A percentile compares a stretch with the other conserved stretches of the same genome.
These are phyloP conservation scores for Oligia strigilis DNA, from an alignment of 2,888 invertebrate species.

Conservation along the genomic window DNA sequence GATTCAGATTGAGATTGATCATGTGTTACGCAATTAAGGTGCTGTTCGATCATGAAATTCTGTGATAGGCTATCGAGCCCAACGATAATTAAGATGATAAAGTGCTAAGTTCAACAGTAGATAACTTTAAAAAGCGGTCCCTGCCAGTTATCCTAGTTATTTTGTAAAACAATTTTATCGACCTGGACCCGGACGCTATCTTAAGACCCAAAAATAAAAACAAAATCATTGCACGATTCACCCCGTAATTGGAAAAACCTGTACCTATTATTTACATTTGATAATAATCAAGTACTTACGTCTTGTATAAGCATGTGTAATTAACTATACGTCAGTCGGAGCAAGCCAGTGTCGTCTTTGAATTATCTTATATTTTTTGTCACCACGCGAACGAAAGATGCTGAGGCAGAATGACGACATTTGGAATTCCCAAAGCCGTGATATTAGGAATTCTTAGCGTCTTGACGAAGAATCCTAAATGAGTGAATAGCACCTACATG, in stretches of 20 bases:
- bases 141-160: background rate
- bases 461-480: slow-evolving; percentile 36
- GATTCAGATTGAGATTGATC: no score
- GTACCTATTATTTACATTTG: slow-evolving; percentile 18
- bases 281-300: slow-evolving; percentile 32
- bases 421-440: slow-evolving; percentile 63
- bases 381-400: slow-evolving; percentile 41
- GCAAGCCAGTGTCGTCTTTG: slow-evolving; percentile 36
- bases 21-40: no score
- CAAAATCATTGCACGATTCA: slow-evolving; percentile 11
- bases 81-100: slow-evolving; percentile 1
- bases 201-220: background rate
- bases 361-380: slow-evolving; percentile 60
- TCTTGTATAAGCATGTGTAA: slow-evolving; percentile 34
- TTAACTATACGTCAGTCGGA: slow-evolving; percentile 39
- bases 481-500: slow-evolving; percentile 10
- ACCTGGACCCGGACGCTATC: background rate
- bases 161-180: background rate
- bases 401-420: slow-evolving; percentile 63
- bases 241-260: slow-evolving; percentile 40
- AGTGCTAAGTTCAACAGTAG: background rate
- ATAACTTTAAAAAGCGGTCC: background rate
- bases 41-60: background rate
- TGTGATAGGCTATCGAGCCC: background rate
- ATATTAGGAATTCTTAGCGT: slow-evolving; percentile 54